Evolutionary conservation across 2,888 invertebrate genomes (phyloP).

Genomic region (Drosophila gaucha): DNA sequence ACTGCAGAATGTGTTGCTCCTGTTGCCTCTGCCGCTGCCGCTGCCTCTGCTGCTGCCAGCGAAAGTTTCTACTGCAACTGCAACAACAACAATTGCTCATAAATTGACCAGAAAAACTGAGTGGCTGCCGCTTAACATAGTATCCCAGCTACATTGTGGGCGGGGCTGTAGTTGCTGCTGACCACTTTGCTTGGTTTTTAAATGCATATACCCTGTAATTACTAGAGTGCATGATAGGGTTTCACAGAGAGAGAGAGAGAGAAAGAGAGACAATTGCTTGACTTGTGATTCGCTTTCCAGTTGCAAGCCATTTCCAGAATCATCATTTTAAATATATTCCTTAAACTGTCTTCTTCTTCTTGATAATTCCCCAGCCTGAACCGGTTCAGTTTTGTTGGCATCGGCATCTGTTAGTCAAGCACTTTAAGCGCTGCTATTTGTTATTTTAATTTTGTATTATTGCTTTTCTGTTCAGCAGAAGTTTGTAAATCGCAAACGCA

Average conservation of each 20-base stretch:
- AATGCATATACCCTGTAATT: conserved; percentile 8
- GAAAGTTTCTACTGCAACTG: conserved; percentile 26
- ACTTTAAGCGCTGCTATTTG: conserved; percentile 5
- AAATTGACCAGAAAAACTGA: conserved; percentile 56
- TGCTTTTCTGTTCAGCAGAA: conserved; percentile 24
- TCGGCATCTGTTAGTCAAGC: conserved; percentile 7
- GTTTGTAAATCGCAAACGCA: conserved; percentile 32
- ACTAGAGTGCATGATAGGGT: not conserved
- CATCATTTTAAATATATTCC: no score
- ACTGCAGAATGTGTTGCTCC: conserved; percentile 34
- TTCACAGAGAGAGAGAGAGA: not conserved
- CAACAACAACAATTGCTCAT: conserved; percentile 30
- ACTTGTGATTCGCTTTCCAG: no score
- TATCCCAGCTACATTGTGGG: conserved; percentile 17
- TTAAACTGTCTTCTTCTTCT: no score
- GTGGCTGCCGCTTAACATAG: conserved; percentile 18
- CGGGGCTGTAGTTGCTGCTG: conserved; percentile 4
- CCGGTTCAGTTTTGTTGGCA: not conserved
- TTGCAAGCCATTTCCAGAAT: no score
- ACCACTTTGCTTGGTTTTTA: conserved; percentile 6
- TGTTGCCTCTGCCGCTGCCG: conserved; percentile 19
- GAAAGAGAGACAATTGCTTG: no score
- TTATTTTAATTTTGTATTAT: conserved; percentile 33
- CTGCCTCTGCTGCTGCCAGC: conserved; percentile 5
- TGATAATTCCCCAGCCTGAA: no score